Evolutionary conservation across 2,888 invertebrate species (phyloP), one percentile per base, ranked within the genome.

Genomic region (Colostygia pectinataria): DNA sequence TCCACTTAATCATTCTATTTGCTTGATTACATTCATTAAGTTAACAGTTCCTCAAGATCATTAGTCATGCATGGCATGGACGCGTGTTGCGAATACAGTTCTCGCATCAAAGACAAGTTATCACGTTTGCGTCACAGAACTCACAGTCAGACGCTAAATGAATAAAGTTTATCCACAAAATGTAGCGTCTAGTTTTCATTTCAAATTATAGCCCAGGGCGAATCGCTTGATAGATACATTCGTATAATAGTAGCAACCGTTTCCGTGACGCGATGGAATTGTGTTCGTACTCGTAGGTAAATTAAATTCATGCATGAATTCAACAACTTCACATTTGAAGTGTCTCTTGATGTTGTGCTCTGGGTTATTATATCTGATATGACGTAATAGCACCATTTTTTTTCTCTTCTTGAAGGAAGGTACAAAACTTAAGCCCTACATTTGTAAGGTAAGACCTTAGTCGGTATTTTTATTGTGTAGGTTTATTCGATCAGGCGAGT

Each of bases 121-220:
- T 10, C 12, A 18, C 29, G 12, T 28, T 43, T 41, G 45, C 44
- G 28, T 50, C 50, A 24, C 33, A 42, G 18, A 39, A 18, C 18
- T 28, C 15, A 10, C 18, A 28, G 28, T 28, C 12, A 20, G 36
- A 42, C 31, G 45, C 45, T 53, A 55, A 55, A 58, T 58, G 38
- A 55, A 55, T 53, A 55, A 58, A 58, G 47, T 58, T 55, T 53
- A 47, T 50, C 36, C 27, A 25, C 32, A 34, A 38, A 32, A 31
- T 37, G 43, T 36, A 15, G 44, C 37, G 23, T 33, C 36, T 32
- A 36, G 23, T 39, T 39, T 39, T 29, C 39, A 39, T 55, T 52
- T 42, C 9, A 50, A 45, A 42, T 55, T 55, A 57, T 28, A 37
- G 29, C 25, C 38, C 9, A 20, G 24, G 13, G 28, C 36, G n/a